phyloP scores from a whole-genome alignment of 1,140 invertebrate species.

The Drosophila yakuba region DNA sequence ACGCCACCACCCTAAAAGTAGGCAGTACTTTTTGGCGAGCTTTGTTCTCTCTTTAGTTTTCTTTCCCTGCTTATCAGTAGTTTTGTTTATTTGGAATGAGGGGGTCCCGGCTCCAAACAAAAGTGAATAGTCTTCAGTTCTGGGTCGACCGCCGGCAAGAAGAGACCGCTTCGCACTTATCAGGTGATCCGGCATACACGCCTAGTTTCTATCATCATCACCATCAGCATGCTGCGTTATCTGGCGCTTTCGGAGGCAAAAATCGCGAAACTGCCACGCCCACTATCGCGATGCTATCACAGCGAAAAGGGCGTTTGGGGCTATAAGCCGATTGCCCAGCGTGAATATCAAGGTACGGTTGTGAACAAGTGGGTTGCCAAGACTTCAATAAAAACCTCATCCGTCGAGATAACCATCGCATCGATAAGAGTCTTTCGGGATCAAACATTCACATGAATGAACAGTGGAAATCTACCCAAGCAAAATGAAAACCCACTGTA shows the following conservation, averaged over 20 bases:
- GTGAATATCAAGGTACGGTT: slow-evolving; percentile 85
- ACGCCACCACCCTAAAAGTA: slow-evolving; percentile 11
- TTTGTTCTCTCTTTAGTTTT: neutral
- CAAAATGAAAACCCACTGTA: slow-evolving; percentile 13
- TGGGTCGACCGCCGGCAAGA: slow-evolving; percentile 25
- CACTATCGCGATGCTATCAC: slow-evolving; percentile 85
- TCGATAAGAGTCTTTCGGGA: slow-evolving; percentile 42
- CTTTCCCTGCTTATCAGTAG: slow-evolving; percentile 33
- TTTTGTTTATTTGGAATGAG: slow-evolving; percentile 1
- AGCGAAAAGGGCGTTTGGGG: slow-evolving; percentile 87
- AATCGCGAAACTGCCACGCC: slow-evolving; percentile 44
- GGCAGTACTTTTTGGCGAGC: neutral
- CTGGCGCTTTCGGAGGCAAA: slow-evolving; percentile 37
- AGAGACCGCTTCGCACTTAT: slow-evolving; percentile 17
- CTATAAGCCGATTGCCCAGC: slow-evolving; percentile 84
- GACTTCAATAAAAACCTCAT: slow-evolving; percentile 56
- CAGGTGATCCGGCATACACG: slow-evolving; percentile 31
- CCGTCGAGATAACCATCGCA: slow-evolving; percentile 63
- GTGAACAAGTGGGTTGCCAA: slow-evolving; percentile 41
- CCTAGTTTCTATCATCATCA: slow-evolving; percentile 3
- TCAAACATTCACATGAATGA: slow-evolving; percentile 30
- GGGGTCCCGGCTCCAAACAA: slow-evolving; percentile 42
- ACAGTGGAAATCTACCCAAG: slow-evolving; percentile 33
- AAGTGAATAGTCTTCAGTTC: slow-evolving; percentile 29
- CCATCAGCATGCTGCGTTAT: slow-evolving; percentile 68